phyloP scores from a whole-genome alignment of 1,140 invertebrate species.

The Cotesia vestalis region DNA sequence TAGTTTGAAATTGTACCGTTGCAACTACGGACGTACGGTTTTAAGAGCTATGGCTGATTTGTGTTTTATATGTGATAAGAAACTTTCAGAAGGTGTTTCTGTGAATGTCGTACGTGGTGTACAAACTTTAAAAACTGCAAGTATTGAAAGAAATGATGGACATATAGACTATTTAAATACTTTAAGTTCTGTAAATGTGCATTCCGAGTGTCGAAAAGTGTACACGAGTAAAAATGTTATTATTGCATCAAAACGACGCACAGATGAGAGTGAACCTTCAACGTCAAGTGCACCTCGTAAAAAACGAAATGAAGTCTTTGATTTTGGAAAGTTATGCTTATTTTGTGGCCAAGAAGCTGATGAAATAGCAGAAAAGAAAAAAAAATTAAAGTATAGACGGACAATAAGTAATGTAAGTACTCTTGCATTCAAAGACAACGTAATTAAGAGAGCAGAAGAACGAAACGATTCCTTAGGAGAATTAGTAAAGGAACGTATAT shows the following conservation, averaged over 20 bases:
- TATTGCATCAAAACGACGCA: not conserved
- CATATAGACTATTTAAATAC: conserved; percentile 3
- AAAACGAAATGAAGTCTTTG: conserved; percentile 47
- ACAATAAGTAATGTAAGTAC: conserved; percentile 52
- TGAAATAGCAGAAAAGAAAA: conserved; percentile 44
- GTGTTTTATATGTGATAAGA: conserved; percentile 1
- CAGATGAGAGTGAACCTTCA: conserved; percentile 17
- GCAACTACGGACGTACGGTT: not conserved
- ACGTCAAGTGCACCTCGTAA: conserved; percentile 46
- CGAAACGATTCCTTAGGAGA: conserved; percentile 31
- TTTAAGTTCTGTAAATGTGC: conserved; percentile 24
- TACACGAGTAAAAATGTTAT: not conserved
- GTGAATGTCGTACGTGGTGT: not conserved
- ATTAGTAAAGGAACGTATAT: conserved; percentile 46
- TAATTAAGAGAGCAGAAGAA: conserved; percentile 45
- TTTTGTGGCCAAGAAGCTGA: conserved; percentile 46
- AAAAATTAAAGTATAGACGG: conserved; percentile 52
- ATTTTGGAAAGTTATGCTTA: conserved; percentile 38
- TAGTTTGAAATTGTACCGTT: not conserved
- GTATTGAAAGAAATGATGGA: conserved; percentile 7
- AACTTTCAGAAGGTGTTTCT: not conserved
- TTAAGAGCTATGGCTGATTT: conserved; percentile 5
- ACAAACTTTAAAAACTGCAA: conserved; percentile 14
- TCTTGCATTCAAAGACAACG: conserved; percentile 43
- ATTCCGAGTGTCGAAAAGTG: conserved; percentile 2